Conservation (phyloP, 1,140 invertebrate species). For the Papilio glaucus region DNA sequence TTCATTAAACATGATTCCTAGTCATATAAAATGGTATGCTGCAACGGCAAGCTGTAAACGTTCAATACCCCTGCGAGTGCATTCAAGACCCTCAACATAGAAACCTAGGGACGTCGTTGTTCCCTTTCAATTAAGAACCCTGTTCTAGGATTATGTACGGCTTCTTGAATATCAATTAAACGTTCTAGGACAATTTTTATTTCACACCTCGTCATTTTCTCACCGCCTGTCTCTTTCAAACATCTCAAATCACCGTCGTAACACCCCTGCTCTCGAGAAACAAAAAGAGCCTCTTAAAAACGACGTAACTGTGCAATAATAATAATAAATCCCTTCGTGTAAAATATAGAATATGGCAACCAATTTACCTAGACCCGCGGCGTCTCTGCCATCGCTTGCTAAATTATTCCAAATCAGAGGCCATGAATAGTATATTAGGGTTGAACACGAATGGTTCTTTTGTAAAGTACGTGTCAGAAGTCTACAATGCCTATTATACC, state of each 20-base stretch:
- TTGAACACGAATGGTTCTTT: conserved; percentile 37
- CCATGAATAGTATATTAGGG: conserved; percentile 39
- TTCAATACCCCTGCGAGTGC: conserved; percentile 26
- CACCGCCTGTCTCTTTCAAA: conserved; percentile 23
- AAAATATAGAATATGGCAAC: conserved; percentile 37
- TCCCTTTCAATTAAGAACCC: conserved; percentile 27
- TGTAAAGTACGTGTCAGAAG: conserved; percentile 56
- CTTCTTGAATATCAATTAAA: conserved; percentile 37
- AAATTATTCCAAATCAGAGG: conserved; percentile 40
- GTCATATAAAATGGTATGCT: conserved; percentile 9
- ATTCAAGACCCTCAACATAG: conserved; percentile 21
- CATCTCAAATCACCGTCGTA: conserved; percentile 28
- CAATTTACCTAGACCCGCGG: conserved; percentile 33
- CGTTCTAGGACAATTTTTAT: conserved; percentile 33
- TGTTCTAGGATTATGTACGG: conserved; percentile 36
- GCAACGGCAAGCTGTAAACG: conserved; percentile 14
- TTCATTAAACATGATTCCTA: not conserved
- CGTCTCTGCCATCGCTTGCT: conserved; percentile 30
- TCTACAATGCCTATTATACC: conserved; percentile 60
- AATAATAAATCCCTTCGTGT: conserved; percentile 38
- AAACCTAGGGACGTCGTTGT: conserved; percentile 26
- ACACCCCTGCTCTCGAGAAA: conserved; percentile 31
- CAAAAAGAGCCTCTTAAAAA: conserved; percentile 34
- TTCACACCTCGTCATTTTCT: conserved; percentile 28
- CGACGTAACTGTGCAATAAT: conserved; percentile 39